These are phyloP conservation scores for Raja brachyura DNA, from an alignment of 2,113 vertebrate genomes.

Conservation along the genomic window DNA sequence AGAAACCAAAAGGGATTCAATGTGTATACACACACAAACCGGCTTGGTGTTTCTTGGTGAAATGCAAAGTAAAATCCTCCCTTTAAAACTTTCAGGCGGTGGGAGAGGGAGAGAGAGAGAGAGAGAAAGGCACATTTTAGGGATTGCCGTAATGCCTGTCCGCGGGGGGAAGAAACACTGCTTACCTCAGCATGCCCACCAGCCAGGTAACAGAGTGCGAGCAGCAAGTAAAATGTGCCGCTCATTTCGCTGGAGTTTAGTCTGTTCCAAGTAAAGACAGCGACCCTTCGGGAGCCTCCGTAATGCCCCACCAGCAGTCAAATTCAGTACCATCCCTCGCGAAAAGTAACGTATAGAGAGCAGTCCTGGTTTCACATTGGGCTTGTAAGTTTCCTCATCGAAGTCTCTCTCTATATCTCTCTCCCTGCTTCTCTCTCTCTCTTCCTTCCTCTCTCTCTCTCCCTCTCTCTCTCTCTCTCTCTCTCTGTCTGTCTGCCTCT, in stretches of 20 bases:
- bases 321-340: slow-evolving; percentile 86
- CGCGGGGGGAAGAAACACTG: slow-evolving; percentile 25
- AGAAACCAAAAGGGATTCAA: too few relatives aligned
- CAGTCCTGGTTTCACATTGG: slow-evolving; percentile 37
- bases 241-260: slow-evolving; percentile 82
- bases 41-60: background rate
- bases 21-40: background rate
- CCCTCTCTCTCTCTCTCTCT: background rate
- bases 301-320: slow-evolving; percentile 75
- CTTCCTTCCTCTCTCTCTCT: background rate
- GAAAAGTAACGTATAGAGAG: slow-evolving; percentile 52
- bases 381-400: slow-evolving; percentile 49
- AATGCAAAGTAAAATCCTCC: too few relatives aligned
- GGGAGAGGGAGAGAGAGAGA: too few relatives aligned
- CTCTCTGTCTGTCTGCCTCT: background rate
- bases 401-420: slow-evolving; percentile 7
- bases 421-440: too few relatives aligned
- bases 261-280: slow-evolving; percentile 62
- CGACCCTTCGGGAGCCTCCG: slow-evolving; percentile 71
- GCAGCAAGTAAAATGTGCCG: slow-evolving; percentile 75
- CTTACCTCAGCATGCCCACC: slow-evolving; percentile 79
- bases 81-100: too few relatives aligned
- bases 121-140: too few relatives aligned
- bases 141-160: too few relatives aligned
- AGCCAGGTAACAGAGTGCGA: slow-evolving; percentile 82